Evolutionary conservation across 2,797 vertebrate genomes (phyloP), one percentile per base, ranked within the genome.

Genomic region (Myotis findleyi): DNA sequence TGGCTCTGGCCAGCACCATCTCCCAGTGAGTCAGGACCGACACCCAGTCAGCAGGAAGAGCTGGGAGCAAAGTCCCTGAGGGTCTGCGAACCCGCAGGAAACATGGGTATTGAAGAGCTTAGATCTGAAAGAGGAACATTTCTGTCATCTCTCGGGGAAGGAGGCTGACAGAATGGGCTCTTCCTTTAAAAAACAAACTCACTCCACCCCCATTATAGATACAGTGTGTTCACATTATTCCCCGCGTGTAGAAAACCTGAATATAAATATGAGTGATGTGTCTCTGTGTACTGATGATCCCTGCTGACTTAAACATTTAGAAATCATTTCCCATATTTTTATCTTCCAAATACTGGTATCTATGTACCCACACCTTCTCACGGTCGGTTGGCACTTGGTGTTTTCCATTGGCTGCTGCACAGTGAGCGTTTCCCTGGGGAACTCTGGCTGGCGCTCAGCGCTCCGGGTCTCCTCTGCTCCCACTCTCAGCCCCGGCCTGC

Each of bases 391-490:
- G 25, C 36, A 21, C 21, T 27, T 30, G 49, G 12, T 41, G 36
- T 81, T 41, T 25, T 57, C 11, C 25, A 1, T 66, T 69, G 71
- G 16, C 36, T 27, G 6, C 73, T 62, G n/a, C 30, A 20, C 6
- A 16, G 1, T 27, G 33, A 86, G n/a, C 8, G 27, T 71, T 64
- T 5, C 25, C 6, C 36, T 62, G 59, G 59, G 57, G 59, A 27
- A 30, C 12, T 62, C 25, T 59, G 9, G 55, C 41, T 77, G 3
- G 20, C 3, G 9, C 13, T 25, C n/a, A 7, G 6, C 8, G 9
- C 38, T 16, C 53, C 21, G 2, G 1, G 3, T 53, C 16, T 8
- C 6, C 20, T 21, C 3, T 21, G 33, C 27, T 41, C 4, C 0
- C 2, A 7, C 47, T 7, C 69, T 83, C 27, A 51, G 57, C 18